Percentiles rank a stretch among this genome's conserved stretches.
phyloP scores from a whole-genome alignment of 2,797 vertebrate species.

The Lindbergichthys nudifrons region DNA sequence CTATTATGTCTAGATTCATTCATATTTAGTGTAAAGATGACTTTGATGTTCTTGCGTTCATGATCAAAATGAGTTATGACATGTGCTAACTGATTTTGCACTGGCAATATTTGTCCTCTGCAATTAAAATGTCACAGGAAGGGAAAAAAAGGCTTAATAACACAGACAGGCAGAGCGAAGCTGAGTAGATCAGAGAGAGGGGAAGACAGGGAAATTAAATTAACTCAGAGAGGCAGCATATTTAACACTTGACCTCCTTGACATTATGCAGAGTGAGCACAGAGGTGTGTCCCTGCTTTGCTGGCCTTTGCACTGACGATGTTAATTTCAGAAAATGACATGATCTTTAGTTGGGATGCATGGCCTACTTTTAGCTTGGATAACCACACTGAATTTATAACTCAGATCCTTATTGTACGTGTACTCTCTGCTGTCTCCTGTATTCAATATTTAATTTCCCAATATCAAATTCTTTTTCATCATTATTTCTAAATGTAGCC shows the following conservation, averaged over 20 bases:
- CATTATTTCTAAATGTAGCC: constrained; percentile 6
- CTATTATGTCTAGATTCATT: neutral
- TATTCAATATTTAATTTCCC: constrained; percentile 15
- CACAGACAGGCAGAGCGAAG: neutral
- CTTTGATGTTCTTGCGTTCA: neutral
- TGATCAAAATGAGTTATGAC: constrained; percentile 14
- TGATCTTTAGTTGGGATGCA: constrained; percentile 28
- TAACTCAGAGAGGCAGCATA: constrained; percentile 33
- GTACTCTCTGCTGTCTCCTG: neutral
- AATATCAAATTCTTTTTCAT: neutral
- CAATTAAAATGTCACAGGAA: constrained; percentile 51
- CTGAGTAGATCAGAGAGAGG: constrained; percentile 29
- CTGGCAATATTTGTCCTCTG: constrained; percentile 2
- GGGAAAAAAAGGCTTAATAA: constrained; percentile 1
- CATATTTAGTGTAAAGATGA: neutral
- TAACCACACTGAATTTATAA: constrained; percentile 51
- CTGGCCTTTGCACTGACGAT: constrained; percentile 37
- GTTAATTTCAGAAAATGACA: constrained; percentile 48
- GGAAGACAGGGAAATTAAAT: constrained; percentile 49
- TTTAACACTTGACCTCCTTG: constrained; percentile 64
- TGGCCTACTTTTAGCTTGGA: constrained; percentile 53
- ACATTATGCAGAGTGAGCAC: constrained; percentile 41
- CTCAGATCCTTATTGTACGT: constrained; percentile 2
- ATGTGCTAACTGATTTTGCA: constrained; percentile 1
- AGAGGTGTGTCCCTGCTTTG: constrained; percentile 51